phyloP scores from a whole-genome alignment of 2,797 vertebrate species.

The Anolis apletophallus region DNA sequence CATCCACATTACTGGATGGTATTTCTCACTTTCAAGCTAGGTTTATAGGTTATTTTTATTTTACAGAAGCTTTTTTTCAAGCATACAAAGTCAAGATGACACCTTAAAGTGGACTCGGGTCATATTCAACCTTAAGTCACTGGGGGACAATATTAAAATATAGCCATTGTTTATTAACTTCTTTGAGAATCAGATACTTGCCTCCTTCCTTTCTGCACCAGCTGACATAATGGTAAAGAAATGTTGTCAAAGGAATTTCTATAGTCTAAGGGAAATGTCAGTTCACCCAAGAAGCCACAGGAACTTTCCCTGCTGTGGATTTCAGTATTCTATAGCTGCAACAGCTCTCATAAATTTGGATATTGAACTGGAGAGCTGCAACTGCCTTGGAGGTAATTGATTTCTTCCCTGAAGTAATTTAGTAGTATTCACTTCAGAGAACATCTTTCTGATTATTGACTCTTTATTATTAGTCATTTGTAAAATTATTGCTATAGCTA shows the following conservation, averaged over 20 bases:
- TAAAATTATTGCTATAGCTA: slow-evolving; percentile 68
- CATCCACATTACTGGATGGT: background rate
- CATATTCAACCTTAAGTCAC: background rate
- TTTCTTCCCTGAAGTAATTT: slow-evolving; percentile 73
- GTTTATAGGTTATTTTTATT: background rate
- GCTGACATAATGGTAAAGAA: background rate
- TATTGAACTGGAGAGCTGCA: slow-evolving; percentile 57
- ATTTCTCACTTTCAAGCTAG: background rate
- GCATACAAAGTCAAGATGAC: background rate
- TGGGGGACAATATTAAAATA: background rate
- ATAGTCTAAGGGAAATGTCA: background rate
- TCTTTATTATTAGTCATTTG: slow-evolving; percentile 70
- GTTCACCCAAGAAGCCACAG: slow-evolving; percentile 7
- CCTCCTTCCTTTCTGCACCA: background rate
- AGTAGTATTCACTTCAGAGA: slow-evolving; percentile 73
- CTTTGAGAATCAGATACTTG: background rate
- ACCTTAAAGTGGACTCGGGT: background rate
- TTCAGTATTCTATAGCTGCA: slow-evolving; percentile 59
- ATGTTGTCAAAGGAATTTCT: background rate
- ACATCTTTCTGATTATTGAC: slow-evolving; percentile 74
- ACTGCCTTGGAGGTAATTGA: slow-evolving; percentile 69
- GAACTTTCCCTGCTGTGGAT: slow-evolving; percentile 31
- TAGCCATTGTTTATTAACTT: background rate
- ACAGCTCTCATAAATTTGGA: slow-evolving; percentile 67
- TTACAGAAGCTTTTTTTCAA: background rate